phyloP scores from a whole-genome alignment of 2,888 invertebrate genomes.

The Microctonus aethiopoides region DNA sequence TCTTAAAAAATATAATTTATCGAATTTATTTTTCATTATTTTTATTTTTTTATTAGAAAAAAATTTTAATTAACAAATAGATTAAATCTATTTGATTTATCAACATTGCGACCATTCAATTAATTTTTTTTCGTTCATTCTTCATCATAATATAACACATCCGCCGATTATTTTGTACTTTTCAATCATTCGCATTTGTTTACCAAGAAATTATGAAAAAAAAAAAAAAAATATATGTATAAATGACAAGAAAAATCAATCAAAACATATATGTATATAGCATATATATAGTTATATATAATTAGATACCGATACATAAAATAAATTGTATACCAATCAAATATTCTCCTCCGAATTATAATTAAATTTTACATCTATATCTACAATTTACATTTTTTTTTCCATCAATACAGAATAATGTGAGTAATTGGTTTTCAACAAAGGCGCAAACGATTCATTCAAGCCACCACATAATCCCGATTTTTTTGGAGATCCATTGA shows the following conservation, averaged over 20 bases:
- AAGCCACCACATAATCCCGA: not conserved
- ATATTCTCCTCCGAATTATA: constrained; percentile 40
- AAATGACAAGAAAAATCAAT: constrained; percentile 17
- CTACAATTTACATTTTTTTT: constrained; percentile 54
- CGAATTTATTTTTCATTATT: not conserved
- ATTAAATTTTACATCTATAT: constrained; percentile 53
- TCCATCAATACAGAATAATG: constrained; percentile 21
- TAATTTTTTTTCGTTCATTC: constrained; percentile 10
- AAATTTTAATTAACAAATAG: constrained; percentile 4
- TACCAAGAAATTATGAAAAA: constrained; percentile 15
- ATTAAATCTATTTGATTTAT: not conserved
- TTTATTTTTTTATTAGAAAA: constrained; percentile 1
- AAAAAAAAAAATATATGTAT: constrained; percentile 30
- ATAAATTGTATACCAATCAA: constrained; percentile 36
- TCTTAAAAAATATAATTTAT: constrained; percentile 20
- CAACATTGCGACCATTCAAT: not conserved
- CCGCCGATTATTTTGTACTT: constrained; percentile 35
- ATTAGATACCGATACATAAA: constrained; percentile 31
- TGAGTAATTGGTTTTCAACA: constrained; percentile 21
- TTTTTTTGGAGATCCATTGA: constrained; percentile 10
- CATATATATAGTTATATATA: constrained; percentile 35
- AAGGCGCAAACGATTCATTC: constrained; percentile 10
- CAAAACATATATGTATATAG: no score
- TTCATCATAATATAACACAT: constrained; percentile 2
- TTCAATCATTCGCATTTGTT: constrained; percentile 30